These are phyloP conservation scores for Oceanodroma tethys DNA, from an alignment of 2,113 vertebrate species.

Conservation along the genomic window DNA sequence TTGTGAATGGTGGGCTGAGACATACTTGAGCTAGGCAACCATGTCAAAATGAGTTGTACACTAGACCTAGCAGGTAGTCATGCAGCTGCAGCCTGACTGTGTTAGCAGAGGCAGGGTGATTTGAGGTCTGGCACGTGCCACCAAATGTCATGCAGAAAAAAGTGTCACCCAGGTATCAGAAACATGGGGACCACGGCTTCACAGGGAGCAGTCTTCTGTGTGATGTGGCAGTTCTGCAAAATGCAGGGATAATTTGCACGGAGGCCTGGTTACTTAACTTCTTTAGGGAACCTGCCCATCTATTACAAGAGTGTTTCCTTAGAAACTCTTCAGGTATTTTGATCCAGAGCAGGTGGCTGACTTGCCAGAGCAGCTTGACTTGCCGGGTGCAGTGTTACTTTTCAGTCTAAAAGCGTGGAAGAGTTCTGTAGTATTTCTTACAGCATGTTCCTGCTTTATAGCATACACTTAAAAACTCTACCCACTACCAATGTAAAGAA, in stretches of 20 bases:
- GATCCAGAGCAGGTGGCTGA: background rate
- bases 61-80: background rate
- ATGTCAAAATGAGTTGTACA: rapidly evolving
- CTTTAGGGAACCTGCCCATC: background rate
- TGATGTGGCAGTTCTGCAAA: background rate
- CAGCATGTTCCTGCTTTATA: background rate
- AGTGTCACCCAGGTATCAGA: background rate
- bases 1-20: background rate
- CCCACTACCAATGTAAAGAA: background rate
- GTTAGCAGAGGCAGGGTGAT: background rate
- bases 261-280: background rate
- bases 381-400: background rate
- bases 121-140: background rate
- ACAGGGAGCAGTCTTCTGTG: background rate
- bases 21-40: background rate
- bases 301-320: background rate
- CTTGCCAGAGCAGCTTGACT: background rate
- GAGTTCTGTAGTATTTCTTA: background rate
- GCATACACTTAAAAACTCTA: background rate
- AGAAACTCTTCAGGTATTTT: background rate
- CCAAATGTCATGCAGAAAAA: background rate
- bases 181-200: background rate
- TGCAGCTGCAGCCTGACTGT: background rate
- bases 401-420: background rate
- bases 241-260: background rate